phyloP scores from a whole-genome alignment of 2,113 vertebrate species.

The Xenus cinereus region DNA sequence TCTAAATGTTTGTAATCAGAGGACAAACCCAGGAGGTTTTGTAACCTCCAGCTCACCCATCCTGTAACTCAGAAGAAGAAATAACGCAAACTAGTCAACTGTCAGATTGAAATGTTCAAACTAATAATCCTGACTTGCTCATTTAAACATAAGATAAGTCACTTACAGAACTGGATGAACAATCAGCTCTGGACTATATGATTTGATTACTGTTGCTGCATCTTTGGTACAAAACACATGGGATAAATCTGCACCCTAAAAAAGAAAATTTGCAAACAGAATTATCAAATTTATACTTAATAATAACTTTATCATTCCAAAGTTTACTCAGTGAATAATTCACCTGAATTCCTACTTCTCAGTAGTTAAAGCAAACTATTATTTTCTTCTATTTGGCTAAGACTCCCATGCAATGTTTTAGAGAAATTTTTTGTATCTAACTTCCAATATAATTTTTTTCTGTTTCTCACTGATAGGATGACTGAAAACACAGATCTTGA shows the following conservation, averaged over 20 bases:
- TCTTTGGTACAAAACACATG: constrained; percentile 97
- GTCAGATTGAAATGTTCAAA: not conserved
- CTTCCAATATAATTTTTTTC: not conserved
- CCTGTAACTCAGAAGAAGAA: not conserved
- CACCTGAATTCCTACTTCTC: not conserved
- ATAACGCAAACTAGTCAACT: not conserved
- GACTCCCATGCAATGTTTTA: not conserved
- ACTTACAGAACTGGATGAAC: constrained; percentile 98
- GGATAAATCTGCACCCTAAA: constrained; percentile 93
- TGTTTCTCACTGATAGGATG: not conserved
- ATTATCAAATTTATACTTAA: not conserved
- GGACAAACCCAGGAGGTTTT: not conserved
- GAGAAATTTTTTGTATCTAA: not conserved
- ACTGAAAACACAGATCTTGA: not conserved
- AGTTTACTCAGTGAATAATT: not conserved
- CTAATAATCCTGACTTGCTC: not conserved
- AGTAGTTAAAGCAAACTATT: not conserved
- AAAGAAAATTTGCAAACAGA: constrained; percentile 10
- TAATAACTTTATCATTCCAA: not conserved
- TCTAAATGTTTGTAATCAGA: not conserved
- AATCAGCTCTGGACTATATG: constrained; percentile 97
- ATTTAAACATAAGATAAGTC: not conserved
- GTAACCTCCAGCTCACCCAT: not conserved
- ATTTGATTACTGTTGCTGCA: constrained; percentile 93
- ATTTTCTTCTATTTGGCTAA: not conserved